Base-by-base conservation (phyloP, 2,797 vertebrate genomes). In the Iguana delicatissima region DNA sequence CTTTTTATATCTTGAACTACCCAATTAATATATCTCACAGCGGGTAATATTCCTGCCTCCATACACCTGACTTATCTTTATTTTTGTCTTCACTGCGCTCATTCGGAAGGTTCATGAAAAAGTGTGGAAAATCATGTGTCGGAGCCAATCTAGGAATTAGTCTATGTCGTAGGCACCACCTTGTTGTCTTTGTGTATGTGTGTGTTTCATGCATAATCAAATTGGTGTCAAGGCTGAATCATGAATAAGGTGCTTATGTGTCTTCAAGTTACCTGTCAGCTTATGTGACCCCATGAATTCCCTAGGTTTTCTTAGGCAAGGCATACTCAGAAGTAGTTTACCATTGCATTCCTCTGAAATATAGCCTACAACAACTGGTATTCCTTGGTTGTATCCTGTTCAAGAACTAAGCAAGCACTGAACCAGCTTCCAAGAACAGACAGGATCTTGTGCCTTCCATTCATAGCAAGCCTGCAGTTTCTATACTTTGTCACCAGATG, bases 401-500 rank as follows among this genome's bases (percentile, higher is more conserved):
- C 67, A 69, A 32, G 26, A 29, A 69, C 67, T 12, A 32, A 32
- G 7, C 67, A 69, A 69, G 64, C 32, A 69, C 29, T 13, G 29
- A 69, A 0, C 12, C 32, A 69, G 29, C 26, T 32, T 69, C 67
- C 67, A 32, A 69, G 29, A 69, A 69, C 9, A 69, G 67, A 69
- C 67, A 32, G 26, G 67, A 69, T 29, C 26, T 69, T 69, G 24
- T 69, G 9, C 10, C 29, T 32, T n/a, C 50, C 46, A 77, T 64
- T 79, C 38, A 38, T n/a, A 77, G 29, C 14, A 73, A 59, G n/a
- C n/a, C n/a, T 76, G 83, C 42, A 64, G 18, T 73, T 35, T 67
- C 52, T 50, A 22, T 42, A 13, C 32, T 73, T 80, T 81, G 52
- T 86, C 90, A 89, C 55, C 80, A 91, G 90, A 42, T 91, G 90